Conservation (phyloP, 2,113 vertebrate species). For the Xyrauchen texanus region DNA sequence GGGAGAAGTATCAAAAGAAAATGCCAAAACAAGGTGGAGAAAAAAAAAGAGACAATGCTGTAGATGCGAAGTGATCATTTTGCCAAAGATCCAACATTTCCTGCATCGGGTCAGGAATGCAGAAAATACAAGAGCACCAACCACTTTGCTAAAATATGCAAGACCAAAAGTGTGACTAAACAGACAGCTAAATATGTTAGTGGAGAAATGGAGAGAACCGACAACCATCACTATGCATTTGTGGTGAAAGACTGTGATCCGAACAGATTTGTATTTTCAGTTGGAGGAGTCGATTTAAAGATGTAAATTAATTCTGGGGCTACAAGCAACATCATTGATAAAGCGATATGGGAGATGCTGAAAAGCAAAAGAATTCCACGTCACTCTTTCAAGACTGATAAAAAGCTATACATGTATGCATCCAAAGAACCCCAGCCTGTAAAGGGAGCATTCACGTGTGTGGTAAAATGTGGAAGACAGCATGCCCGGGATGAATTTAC, state of each 20-base stretch:
- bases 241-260: background rate
- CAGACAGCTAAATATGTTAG: background rate
- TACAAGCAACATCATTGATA: slow-evolving; percentile 5
- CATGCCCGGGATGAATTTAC: slow-evolving; percentile 5
- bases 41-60: background rate
- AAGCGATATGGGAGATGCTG: background rate
- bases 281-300: background rate
- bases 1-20: background rate
- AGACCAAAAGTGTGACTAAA: background rate
- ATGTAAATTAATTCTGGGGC: background rate
- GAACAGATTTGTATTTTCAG: background rate
- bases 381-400: background rate
- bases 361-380: background rate
- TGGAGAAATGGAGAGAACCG: background rate
- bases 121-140: background rate
- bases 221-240: background rate
- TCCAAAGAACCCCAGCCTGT: slow-evolving; percentile 8
- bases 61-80: background rate
- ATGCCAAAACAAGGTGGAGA: background rate
- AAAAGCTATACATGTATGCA: background rate
- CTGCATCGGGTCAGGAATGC: background rate
- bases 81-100: background rate
- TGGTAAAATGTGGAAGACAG: slow-evolving; percentile 30
- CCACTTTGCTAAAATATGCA: background rate
- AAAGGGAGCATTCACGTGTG: slow-evolving; percentile 25